These are phyloP conservation scores for Oostethus manadensis DNA, from an alignment of 2,113 vertebrate species.

Conservation along the genomic window DNA sequence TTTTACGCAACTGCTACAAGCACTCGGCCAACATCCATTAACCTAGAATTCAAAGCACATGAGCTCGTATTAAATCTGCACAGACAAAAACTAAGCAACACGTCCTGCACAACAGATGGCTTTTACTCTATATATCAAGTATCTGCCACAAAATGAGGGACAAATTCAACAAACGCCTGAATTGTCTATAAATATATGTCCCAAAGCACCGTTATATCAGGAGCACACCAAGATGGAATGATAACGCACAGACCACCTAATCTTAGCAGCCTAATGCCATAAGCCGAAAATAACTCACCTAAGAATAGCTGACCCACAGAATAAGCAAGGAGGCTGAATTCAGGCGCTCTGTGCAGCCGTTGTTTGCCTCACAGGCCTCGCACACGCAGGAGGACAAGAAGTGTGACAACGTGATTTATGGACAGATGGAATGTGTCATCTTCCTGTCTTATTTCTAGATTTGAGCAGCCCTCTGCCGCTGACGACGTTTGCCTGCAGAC, in stretches of 20 bases:
- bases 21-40: conserved; percentile 3
- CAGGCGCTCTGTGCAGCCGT: conserved; percentile 49
- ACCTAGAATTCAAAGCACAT: background rate
- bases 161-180: conserved; percentile 87
- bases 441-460: conserved; percentile 38
- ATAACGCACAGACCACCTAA: conserved; percentile 93
- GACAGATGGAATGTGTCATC: conserved; percentile 50
- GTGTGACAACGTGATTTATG: conserved; percentile 44
- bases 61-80: background rate
- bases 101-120: background rate
- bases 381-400: conserved; percentile 20
- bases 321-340: conserved; percentile 81
- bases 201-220: conserved; percentile 90
- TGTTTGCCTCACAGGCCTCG: conserved; percentile 54
- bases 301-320: conserved; percentile 99
- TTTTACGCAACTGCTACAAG: conserved; percentile 6
- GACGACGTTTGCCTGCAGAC: conserved; percentile 15
- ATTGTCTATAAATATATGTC: conserved; percentile 92
- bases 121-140: conserved; percentile 35
- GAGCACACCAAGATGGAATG: conserved; percentile 90
- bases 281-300: conserved; percentile 95
- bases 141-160: conserved; percentile 60
- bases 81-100: background rate
- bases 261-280: conserved; percentile 96
- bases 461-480: conserved; percentile 32